phyloP scores from a whole-genome alignment of 30 jellyfish, hydroid and myxozoan genomes.

The Mastigias papua region DNA sequence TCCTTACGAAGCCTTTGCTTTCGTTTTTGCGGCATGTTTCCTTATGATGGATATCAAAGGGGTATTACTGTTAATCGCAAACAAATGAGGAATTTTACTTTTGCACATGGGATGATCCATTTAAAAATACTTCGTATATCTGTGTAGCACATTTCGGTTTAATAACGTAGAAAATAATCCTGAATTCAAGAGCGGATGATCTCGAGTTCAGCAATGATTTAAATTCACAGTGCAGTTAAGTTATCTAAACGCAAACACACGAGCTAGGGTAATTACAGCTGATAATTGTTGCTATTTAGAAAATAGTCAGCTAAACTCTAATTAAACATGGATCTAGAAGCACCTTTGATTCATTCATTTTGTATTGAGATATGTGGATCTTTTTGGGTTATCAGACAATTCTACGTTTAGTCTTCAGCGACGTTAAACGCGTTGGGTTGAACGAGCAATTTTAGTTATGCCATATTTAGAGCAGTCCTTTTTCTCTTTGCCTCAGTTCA shows the following conservation, averaged over 20 bases:
- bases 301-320: neutral
- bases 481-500: too few species aligned
- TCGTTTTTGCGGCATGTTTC: neutral
- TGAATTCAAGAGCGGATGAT: too few species aligned
- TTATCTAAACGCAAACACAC: neutral
- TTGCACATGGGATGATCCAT: neutral
- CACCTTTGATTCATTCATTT: constrained; percentile 3
- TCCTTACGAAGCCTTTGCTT: too few species aligned
- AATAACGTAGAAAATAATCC: neutral
- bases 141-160: neutral
- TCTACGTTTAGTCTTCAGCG: neutral
- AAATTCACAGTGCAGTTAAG: neutral
- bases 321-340: too few species aligned
- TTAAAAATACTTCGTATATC: constrained; percentile 1
- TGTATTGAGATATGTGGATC: neutral
- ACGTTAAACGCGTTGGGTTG: neutral
- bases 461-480: too few species aligned
- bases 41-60: neutral
- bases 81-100: neutral
- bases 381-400: neutral
- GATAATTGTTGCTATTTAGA: neutral
- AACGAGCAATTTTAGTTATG: neutral
- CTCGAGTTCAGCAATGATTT: too few species aligned
- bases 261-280: neutral
- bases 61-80: neutral